Base-by-base conservation (phyloP, 2,888 invertebrate genomes). In the Ennomos quercinarius region DNA sequence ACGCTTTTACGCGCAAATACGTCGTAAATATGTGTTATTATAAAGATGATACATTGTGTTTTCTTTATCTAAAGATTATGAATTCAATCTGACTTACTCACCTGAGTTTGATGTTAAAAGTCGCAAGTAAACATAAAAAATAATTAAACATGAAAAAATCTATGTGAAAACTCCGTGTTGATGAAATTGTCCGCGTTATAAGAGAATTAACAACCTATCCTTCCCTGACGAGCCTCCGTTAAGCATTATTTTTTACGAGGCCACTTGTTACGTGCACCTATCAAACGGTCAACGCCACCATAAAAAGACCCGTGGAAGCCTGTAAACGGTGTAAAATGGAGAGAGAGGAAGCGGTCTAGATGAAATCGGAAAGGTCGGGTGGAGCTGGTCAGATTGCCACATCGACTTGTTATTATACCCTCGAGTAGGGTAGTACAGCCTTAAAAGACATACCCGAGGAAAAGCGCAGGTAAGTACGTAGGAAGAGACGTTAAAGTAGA, bases 171-270 rank as follows among this genome's bases (percentile, higher is more conserved):
- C 39, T 58, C 56, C 35, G 12, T 12, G 50, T 55, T 50, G 47
- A 44, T 58, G 17, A 42, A 61, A 59, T 42, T 53, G 61, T 50
- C 49, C 52, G 27, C 6, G 53, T 61, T 62, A 57, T 50, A 54
- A 60, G 53, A 63, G 53, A 59, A 72, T 74, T 73, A 72, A 70
- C 63, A 59, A 49, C 53, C 47, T 64, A 68, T 73, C 62, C 59
- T 39, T 37, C 38, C 42, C 56, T 60, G 61, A 64, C 64, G 55
- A 66, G 67, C 62, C 63, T 64, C 57, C 63, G 64, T 63, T 54
- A 63, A 55, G 65, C 74, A 74, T 80, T 77, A 80, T 75, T 70
- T 78, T 79, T 80, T 76, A 80, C 67, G 77, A 73, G 45, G 56
- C 61, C 75, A 76, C 75, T 79, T 78, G 77, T 77, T 74, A 76